Evolutionary conservation across 1,140 invertebrate species (phyloP).

Genomic region (Meloidogyne hapla): DNA sequence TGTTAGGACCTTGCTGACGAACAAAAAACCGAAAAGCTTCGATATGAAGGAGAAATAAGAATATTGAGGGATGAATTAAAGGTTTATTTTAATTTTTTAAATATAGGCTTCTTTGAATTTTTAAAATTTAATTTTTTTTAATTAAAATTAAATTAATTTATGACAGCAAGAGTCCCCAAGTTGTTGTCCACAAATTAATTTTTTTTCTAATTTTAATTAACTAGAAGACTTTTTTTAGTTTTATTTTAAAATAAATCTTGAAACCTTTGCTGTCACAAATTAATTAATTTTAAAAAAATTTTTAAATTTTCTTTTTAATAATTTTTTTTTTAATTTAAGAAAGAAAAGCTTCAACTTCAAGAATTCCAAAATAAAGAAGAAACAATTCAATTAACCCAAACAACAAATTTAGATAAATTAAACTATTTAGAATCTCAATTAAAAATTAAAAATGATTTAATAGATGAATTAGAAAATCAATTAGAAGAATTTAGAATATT

Average conservation of each 20-base stretch:
- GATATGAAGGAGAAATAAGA: constrained; percentile 27
- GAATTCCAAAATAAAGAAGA: background rate
- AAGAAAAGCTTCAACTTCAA: background rate
- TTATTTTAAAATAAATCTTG: too few relatives aligned
- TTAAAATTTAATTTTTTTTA: background rate
- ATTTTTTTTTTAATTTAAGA: background rate
- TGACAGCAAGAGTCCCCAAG: too few relatives aligned
- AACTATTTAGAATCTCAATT: constrained; percentile 13
- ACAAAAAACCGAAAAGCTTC: constrained; percentile 27
- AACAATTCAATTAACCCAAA: background rate
- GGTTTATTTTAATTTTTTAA: background rate
- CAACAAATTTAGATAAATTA: constrained; percentile 3
- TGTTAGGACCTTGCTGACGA: constrained; percentile 35
- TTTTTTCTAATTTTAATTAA: too few relatives aligned
- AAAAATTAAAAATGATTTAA: constrained; percentile 25
- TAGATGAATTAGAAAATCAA: constrained; percentile 42
- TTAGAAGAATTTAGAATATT: constrained; percentile 34
- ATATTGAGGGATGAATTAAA: constrained; percentile 1
- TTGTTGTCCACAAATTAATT: too few relatives aligned
- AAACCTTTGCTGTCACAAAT: too few relatives aligned
- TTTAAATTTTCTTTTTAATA: too few relatives aligned
- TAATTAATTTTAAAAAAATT: too few relatives aligned
- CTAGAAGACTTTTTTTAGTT: too few relatives aligned
- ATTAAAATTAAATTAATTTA: too few relatives aligned
- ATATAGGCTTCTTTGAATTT: too few relatives aligned